Evolutionary conservation across 1,140 invertebrate species (phyloP).

Genomic region (Ephestia elutella): DNA sequence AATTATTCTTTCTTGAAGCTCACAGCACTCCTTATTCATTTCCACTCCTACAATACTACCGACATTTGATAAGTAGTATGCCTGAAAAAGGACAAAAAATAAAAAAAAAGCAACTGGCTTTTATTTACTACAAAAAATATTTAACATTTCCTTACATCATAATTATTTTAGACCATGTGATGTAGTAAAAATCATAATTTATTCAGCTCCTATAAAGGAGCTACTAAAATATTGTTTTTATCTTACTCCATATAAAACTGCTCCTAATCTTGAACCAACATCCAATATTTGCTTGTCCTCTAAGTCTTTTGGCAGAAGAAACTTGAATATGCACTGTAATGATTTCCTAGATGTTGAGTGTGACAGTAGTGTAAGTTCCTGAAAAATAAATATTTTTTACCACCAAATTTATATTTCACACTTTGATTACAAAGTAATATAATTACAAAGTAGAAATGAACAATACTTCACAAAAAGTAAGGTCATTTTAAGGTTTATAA

Average conservation of each 20-base stretch:
- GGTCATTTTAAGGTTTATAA: no score
- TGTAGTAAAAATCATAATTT: no score
- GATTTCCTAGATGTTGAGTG: constrained; percentile 80
- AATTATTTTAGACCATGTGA: no score
- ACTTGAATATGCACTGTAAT: constrained; percentile 79
- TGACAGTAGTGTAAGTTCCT: constrained; percentile 77
- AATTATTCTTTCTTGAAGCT: constrained; percentile 77
- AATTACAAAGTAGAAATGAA: no score
- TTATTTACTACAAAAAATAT: no score
- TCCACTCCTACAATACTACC: constrained; percentile 80
- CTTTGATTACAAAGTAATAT: no score
- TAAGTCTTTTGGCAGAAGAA: constrained; percentile 76
- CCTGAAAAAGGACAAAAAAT: constrained; percentile 71
- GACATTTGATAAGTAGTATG: constrained; percentile 78
- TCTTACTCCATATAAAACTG: constrained; percentile 81
- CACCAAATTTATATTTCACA: no score
- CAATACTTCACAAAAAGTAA: no score
- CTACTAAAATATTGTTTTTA: not conserved
- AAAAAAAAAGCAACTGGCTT: constrained; percentile 6
- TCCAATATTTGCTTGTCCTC: constrained; percentile 79
- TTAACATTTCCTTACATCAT: no score
- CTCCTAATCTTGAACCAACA: constrained; percentile 82
- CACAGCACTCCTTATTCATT: constrained; percentile 80
- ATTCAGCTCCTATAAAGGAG: no score
- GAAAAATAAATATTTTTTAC: constrained; percentile 24